Evolutionary conservation across 23 tunicate genomes (phyloP).

Genomic region (Phallusia fumigata): DNA sequence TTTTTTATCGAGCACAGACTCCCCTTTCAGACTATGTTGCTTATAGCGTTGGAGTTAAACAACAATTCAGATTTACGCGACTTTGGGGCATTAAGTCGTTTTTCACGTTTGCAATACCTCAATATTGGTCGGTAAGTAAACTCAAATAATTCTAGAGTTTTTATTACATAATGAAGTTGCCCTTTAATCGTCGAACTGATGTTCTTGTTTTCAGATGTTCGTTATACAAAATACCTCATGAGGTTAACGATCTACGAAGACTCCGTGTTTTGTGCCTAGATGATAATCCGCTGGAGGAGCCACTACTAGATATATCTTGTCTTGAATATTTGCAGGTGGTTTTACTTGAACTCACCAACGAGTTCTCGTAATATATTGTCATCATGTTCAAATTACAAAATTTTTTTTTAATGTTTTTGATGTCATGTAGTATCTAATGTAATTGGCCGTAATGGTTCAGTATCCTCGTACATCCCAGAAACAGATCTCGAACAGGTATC

Average conservation of each 20-base stretch:
- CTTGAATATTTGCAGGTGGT: conserved; percentile 28
- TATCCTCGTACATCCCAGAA: too few relatives aligned
- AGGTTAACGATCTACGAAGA: conserved; percentile 15
- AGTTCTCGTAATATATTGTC: not conserved
- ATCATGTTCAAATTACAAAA: too few relatives aligned
- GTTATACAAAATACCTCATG: conserved; percentile 14
- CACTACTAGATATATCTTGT: conserved; percentile 25
- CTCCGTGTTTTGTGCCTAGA: conserved; percentile 41
- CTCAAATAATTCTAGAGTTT: not conserved
- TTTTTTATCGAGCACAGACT: not conserved
- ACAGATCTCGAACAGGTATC: too few relatives aligned
- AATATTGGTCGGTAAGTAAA: conserved; percentile 38
- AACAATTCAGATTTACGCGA: not conserved
- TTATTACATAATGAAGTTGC: too few relatives aligned
- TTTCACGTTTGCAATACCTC: conserved; percentile 23
- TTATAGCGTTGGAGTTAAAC: conserved; percentile 32
- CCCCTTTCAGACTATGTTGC: not conserved
- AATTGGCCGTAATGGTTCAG: too few relatives aligned
- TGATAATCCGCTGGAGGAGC: conserved; percentile 24
- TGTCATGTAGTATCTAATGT: not conserved
- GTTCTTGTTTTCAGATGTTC: conserved; percentile 2
- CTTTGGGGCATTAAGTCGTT: not conserved
- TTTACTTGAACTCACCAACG: not conserved
- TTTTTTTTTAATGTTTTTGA: too few relatives aligned
- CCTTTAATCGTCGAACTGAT: too few relatives aligned